Conservation (phyloP, 1,140 invertebrate genomes). For the Ceratosolen fusciceps region DNA sequence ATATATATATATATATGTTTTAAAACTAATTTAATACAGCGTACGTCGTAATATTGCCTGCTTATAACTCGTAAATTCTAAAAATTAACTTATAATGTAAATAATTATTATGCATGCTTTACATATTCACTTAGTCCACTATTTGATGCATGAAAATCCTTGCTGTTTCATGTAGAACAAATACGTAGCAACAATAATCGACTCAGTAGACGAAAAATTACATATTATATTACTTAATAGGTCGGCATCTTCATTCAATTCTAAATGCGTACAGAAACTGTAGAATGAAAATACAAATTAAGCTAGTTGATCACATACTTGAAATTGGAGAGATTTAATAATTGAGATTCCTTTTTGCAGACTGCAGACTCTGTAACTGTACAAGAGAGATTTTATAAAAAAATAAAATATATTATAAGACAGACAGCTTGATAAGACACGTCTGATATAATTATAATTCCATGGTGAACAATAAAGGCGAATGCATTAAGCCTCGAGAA, state of each 20-base stretch:
- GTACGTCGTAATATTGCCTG: conserved; percentile 43
- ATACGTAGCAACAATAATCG: neutral
- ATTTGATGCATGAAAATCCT: conserved; percentile 28
- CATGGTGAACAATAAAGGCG: conserved; percentile 30
- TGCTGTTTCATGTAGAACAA: neutral
- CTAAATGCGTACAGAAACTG: neutral
- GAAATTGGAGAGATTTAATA: conserved; percentile 19
- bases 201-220: neutral
- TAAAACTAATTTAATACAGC: too few relatives aligned
- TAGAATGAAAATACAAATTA: neutral
- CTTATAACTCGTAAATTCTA: neutral
- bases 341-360: conserved; percentile 27
- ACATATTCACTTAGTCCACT: neutral
- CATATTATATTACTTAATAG: neutral
- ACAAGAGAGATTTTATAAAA: conserved; percentile 45
- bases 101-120: conserved; percentile 24
- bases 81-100: neutral
- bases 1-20: too few relatives aligned
- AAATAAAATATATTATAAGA: conserved; percentile 25
- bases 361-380: conserved; percentile 42
- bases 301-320: neutral
- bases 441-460: conserved; percentile 9
- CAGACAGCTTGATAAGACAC: neutral
- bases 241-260: neutral
- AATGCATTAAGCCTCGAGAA: conserved; percentile 23